Evolutionary conservation across 2,113 vertebrate species (phyloP).

Genomic region (Gasterosteus nipponicus): DNA sequence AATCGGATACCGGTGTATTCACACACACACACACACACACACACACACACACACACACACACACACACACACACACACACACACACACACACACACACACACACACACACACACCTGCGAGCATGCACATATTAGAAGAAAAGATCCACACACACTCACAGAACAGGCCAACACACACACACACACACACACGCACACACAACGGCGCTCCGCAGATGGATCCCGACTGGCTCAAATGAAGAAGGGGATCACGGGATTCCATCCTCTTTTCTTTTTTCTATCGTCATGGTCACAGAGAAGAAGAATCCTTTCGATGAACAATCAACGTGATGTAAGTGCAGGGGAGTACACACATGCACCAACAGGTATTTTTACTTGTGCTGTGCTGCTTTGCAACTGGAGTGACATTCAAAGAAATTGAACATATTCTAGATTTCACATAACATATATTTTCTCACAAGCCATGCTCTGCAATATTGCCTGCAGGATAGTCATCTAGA

Average conservation of each 20-base stretch:
- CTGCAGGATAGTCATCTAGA: constrained; percentile 19
- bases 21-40: constrained; percentile 37
- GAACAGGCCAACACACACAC: background rate
- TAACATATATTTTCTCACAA: background rate
- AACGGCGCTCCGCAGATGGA: constrained; percentile 55
- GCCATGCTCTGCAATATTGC: constrained; percentile 1
- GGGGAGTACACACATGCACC: background rate
- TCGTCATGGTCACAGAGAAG: constrained; percentile 23
- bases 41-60: constrained; percentile 14
- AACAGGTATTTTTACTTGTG: constrained; percentile 1
- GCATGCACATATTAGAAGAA: constrained; percentile 1
- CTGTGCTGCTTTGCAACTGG: background rate
- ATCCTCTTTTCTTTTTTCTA: constrained; percentile 6
- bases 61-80: constrained; percentile 23
- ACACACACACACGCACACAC: constrained; percentile 33
- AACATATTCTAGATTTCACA: background rate
- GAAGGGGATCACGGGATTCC: constrained; percentile 47
- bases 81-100: constrained; percentile 13
- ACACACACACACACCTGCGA: constrained; percentile 18
- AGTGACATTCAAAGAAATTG: constrained; percentile 13
- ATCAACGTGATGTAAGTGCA: constrained; percentile 17
- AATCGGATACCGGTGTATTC: constrained; percentile 25
- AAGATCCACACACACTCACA: background rate
- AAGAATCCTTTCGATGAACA: constrained; percentile 57
- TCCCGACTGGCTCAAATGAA: constrained; percentile 67